Evolutionary conservation across 2,113 vertebrate genomes (phyloP), one percentile per base, ranked within the genome.

Genomic region (Pollimyrus isidori): DNA sequence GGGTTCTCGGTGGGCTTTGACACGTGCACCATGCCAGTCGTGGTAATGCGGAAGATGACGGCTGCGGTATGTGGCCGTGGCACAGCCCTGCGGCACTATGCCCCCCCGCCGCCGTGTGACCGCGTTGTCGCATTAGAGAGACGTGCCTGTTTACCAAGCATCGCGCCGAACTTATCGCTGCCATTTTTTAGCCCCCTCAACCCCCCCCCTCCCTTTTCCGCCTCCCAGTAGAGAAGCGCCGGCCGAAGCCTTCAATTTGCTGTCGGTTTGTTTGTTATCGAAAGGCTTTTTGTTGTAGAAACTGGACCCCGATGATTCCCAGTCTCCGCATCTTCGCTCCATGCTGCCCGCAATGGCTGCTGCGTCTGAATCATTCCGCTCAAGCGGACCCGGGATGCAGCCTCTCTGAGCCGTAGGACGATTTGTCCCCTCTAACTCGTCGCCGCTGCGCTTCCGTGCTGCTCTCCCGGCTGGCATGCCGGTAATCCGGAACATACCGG

Each of bases 381-480:
- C 73, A 80, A 80, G 35, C 17, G 53, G 80, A 53, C 73, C 52
- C 11, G 76, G 73, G 52, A 83, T 89, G 45, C 73, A 84, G 48
- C 80, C 50, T 50, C 45, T 56, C 73, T 23, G 42, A 26, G 80
- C 30, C 30, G 45, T 39, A 65, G 39, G 50, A 62, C 42, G 23
- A 46, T 89, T 80, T 89, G 73, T n/a, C 73, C 42, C 69, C 62
- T 50, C 87, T 65, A 69, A 76, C 45, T 50, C 48, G 76, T n/a
- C 35, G 35, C 48, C 80, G 50, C 49, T 56, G 80, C 48, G 52
- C 52, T 15, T 45, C 23, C 39, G 53, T 5, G 52, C 52, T 17
- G 21, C 42, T 88, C 21, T n/a, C 53, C 87, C 13, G 87, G 87
- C 89, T 84, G 86, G 87, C 21, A 23, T 35, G 89, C 50, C n/a